Conservation (phyloP, 2,113 vertebrate species). For the Gadus macrocephalus region DNA sequence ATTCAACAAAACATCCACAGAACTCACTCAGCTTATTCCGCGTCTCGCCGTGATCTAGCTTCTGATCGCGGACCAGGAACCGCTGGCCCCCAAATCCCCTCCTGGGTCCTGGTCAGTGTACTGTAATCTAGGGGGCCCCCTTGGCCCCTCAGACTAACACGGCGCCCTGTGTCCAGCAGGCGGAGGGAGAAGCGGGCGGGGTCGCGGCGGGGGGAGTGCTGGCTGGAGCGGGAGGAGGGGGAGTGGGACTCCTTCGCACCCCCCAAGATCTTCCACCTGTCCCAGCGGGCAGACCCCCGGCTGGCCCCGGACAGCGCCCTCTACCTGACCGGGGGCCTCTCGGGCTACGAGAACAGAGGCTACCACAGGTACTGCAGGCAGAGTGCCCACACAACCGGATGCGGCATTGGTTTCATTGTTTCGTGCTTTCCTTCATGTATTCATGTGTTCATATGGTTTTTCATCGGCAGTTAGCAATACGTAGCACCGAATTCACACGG, state of each 20-base stretch:
- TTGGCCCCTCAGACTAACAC: neutral
- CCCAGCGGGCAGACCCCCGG: slow-evolving; percentile 64
- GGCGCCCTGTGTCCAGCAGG: slow-evolving; percentile 30
- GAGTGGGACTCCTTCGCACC: slow-evolving; percentile 71
- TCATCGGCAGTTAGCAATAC: too few relatives aligned
- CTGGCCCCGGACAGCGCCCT: slow-evolving; percentile 64
- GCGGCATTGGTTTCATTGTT: too few relatives aligned
- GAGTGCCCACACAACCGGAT: neutral
- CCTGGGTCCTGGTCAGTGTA: too few relatives aligned
- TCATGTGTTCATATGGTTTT: too few relatives aligned
- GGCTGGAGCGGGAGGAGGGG: slow-evolving; percentile 69
- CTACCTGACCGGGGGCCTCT: slow-evolving; percentile 60
- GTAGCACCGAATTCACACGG: too few relatives aligned
- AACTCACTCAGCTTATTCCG: too few relatives aligned
- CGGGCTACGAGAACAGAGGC: slow-evolving; percentile 70
- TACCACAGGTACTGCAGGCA: slow-evolving; percentile 63
- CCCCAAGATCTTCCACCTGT: slow-evolving; percentile 71
- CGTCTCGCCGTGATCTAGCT: too few relatives aligned
- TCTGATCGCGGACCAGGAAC: too few relatives aligned
- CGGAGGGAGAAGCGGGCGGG: slow-evolving; percentile 55
- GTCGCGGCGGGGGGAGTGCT: slow-evolving; percentile 58
- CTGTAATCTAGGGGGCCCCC: neutral
- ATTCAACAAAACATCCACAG: too few relatives aligned
- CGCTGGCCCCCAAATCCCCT: too few relatives aligned
- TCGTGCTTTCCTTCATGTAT: too few relatives aligned